phyloP scores from a whole-genome alignment of 2,797 vertebrate species.

The Enteromius mattozi region DNA sequence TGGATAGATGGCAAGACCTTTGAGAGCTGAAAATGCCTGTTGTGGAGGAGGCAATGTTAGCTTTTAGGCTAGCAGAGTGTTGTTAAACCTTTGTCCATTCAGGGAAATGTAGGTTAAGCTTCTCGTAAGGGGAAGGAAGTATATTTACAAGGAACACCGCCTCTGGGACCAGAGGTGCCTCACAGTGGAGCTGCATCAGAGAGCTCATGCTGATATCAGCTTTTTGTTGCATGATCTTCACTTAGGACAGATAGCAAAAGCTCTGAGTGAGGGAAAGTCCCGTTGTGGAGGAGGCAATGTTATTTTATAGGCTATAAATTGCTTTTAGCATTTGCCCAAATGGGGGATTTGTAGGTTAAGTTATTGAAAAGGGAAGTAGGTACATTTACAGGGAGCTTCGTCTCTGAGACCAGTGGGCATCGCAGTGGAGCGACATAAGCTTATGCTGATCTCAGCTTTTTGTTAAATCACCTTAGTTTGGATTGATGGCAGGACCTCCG shows the following conservation, averaged over 20 bases:
- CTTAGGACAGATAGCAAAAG: not conserved
- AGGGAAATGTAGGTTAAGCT: not conserved
- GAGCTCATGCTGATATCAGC: conserved; percentile 21
- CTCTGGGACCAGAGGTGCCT: not conserved
- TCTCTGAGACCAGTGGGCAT: not conserved
- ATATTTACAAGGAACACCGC: not conserved
- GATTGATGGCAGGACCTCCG: not conserved
- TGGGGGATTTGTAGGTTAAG: not conserved
- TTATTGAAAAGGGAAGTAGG: not conserved
- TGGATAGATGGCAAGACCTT: not conserved
- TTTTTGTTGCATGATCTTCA: not conserved
- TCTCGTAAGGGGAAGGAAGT: not conserved
- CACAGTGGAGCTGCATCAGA: conserved; percentile 1
- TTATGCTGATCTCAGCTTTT: not conserved
- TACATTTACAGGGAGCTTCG: not conserved
- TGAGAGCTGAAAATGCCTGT: not conserved
- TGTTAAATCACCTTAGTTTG: not conserved
- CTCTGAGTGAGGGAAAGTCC: not conserved
- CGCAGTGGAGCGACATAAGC: not conserved
- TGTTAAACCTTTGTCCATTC: conserved; percentile 42
- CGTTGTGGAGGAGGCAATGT: conserved; percentile 15
- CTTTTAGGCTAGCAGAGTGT: not conserved
- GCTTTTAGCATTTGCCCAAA: conserved; percentile 41
- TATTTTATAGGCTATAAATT: conserved; percentile 15
- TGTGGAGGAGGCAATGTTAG: conserved; percentile 19